Percentiles rank a stretch among this genome's conserved stretches.
Evolutionary conservation across 64 coral and sea anemone genomes (phyloP).

Genomic region (Actinia equina): DNA sequence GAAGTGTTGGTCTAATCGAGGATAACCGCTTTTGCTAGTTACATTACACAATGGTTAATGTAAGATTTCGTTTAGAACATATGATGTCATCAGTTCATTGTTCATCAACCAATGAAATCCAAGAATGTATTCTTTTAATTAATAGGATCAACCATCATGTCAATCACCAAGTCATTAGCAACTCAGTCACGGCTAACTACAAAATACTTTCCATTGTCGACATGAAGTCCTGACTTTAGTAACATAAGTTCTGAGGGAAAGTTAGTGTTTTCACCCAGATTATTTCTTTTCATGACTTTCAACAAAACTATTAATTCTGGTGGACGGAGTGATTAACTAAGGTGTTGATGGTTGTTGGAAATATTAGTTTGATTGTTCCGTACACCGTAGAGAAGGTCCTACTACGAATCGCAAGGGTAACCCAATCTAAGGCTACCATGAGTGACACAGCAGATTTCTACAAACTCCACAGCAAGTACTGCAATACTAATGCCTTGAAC

Average conservation of each 20-base stretch:
- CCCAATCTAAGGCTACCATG: conserved; percentile 78
- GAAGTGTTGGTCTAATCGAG: not conserved
- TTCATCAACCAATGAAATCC: conserved; percentile 59
- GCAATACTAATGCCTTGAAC: conserved; percentile 46
- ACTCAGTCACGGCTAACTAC: conserved; percentile 82
- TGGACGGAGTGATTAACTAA: not conserved
- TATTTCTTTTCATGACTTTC: not conserved
- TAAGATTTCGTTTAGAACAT: conserved; percentile 48
- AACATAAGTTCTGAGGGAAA: too few species aligned
- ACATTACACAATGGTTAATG: conserved; percentile 7
- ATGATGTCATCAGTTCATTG: conserved; percentile 58
- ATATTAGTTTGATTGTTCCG: conserved; percentile 5
- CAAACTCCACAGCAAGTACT: conserved; percentile 57
- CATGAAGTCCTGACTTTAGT: conserved; percentile 10
- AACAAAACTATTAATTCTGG: not conserved
- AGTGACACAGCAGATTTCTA: conserved; percentile 33
- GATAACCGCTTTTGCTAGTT: not conserved
- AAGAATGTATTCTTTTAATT: conserved; percentile 82
- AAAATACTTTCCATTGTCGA: conserved; percentile 80
- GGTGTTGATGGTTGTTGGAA: conserved; percentile 48
- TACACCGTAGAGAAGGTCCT: conserved; percentile 43
- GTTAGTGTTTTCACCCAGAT: not conserved
- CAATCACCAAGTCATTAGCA: conserved; percentile 97
- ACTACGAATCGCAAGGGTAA: conserved; percentile 61
- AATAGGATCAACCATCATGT: conserved; percentile 84